Evolutionary conservation across 2,888 invertebrate genomes (phyloP), one percentile per base, ranked within the genome.

Genomic region (Euzophera pinguis): DNA sequence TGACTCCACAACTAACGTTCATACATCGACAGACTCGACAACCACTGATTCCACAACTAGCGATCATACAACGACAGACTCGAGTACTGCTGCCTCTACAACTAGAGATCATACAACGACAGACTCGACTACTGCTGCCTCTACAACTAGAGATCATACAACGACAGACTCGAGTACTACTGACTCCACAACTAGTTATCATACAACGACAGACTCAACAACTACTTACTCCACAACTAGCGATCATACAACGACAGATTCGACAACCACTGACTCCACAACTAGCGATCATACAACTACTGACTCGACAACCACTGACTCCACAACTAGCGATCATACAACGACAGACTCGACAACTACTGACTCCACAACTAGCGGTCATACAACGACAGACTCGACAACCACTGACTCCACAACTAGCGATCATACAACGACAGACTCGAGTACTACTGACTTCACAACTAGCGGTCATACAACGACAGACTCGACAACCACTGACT

Each of bases 151-250:
- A 0, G 32, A 32, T 8, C 7, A 4, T 32, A 32, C 32, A 32
- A 39, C 54, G 6, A 37, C 50, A 14, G 43, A 61, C 17, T 16
- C n/a, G 12, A 53, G 54, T 3, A 53, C 50, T n/a, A 16, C 58
- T 8, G 53, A 32, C 32, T 10, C 48, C 2, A 52, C 41, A 10
- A 52, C 51, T 22, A 22, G 3, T 1, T 43, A 50, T 7, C 22
- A 32, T 35, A 52, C 55, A 0, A 50, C 54, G 3, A 48, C 4
- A 50, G 12, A 12, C 47, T 10, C 3, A 0, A 54, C 53, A 0
- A 41, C 52, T 2, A 53, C 52, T 2, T 53, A 55, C 34, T 16
- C 16, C 12, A n/a, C 16, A 16, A 37, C 37, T 6, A 32, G 7
- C 32, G 22, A 34, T 13, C 16, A n/a, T 22, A 50, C 56, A 13